phyloP scores from a whole-genome alignment of 2,113 vertebrate species.

The Saiga tatarica region DNA sequence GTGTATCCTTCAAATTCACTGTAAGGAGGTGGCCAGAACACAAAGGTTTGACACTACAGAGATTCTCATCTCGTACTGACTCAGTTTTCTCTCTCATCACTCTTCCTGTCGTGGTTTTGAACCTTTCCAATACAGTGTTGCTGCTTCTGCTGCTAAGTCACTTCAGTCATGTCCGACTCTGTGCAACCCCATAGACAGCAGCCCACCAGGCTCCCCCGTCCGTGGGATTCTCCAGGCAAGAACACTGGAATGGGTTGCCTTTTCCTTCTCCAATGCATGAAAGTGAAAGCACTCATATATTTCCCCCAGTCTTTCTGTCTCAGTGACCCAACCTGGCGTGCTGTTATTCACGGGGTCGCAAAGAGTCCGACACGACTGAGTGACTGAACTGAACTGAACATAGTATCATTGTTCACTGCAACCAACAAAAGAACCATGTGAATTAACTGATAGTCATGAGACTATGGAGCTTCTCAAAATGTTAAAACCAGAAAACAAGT shows the following conservation, averaged over 20 bases:
- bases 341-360: no score
- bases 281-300: no score
- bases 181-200: fast-evolving
- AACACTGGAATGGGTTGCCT: no score
- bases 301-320: background rate
- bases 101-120: background rate
- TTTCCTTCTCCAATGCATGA: no score
- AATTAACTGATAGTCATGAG: background rate
- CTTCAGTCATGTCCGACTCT: no score
- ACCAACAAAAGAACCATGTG: background rate
- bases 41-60: background rate
- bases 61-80: background rate
- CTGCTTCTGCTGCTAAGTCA: no score
- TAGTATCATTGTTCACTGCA: background rate
- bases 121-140: fast-evolving
- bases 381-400: background rate
- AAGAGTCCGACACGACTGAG: no score
- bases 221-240: no score
- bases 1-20: background rate
- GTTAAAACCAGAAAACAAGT: background rate
- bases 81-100: background rate
- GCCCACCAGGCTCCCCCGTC: no score
- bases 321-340: background rate
- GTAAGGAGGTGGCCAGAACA: background rate
- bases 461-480: background rate